Evolutionary conservation across 2,797 vertebrate species (phyloP).

Genomic region (Gephyroberyx darwinii): DNA sequence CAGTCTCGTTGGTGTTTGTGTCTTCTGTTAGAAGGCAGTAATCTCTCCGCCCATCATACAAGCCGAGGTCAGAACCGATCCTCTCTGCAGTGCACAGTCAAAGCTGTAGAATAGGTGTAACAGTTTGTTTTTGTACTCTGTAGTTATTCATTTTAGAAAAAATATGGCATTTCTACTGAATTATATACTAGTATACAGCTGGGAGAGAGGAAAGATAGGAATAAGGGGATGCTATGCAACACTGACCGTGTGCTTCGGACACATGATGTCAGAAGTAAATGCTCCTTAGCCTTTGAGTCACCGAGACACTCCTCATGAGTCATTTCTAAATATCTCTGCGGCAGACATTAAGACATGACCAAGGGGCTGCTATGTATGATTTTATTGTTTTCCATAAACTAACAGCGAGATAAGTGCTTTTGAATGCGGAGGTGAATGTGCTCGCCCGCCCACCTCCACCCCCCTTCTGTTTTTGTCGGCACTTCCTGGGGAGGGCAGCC

Average conservation of each 20-base stretch:
- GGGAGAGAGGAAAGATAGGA: conserved; percentile 6
- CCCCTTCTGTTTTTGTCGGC: conserved; percentile 41
- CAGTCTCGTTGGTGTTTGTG: conserved; percentile 21
- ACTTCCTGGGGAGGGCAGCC: conserved; percentile 16
- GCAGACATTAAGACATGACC: conserved; percentile 14
- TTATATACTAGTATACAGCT: conserved; percentile 4
- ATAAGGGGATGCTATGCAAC: background rate
- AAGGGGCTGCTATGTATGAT: background rate
- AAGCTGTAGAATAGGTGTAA: conserved; percentile 40
- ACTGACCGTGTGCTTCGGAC: conserved; percentile 12
- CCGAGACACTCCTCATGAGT: conserved; percentile 41
- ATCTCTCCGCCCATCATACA: conserved; percentile 3
- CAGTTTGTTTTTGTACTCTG: conserved; percentile 7
- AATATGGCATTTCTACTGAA: background rate
- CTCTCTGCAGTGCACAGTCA: conserved; percentile 39
- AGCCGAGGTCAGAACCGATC: conserved; percentile 25
- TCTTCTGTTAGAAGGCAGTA: conserved; percentile 15
- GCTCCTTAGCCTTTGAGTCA: conserved; percentile 35
- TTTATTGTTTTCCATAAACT: conserved; percentile 3
- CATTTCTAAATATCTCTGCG: conserved; percentile 38
- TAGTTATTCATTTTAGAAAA: background rate
- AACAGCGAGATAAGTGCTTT: background rate
- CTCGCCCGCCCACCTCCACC: background rate
- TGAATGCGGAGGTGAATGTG: no score
- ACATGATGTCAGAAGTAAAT: conserved; percentile 47